phyloP scores from a whole-genome alignment of 2,113 vertebrate species.

The Hydrochoerus hydrochaeris region DNA sequence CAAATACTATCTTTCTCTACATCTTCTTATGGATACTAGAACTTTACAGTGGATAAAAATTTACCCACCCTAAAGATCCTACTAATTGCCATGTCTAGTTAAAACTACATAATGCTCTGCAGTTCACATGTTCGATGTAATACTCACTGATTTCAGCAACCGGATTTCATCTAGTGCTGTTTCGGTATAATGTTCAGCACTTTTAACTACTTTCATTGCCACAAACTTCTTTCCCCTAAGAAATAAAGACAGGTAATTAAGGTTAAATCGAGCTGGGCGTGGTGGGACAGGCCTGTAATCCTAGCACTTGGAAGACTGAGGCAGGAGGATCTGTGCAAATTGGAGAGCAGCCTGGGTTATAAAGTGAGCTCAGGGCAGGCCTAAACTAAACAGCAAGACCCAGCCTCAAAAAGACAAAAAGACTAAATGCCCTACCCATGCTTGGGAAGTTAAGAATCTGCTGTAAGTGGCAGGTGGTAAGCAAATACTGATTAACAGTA shows the following conservation, averaged over 20 bases:
- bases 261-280: not conserved
- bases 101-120: not conserved
- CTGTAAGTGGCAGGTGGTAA: not conserved
- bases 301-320: too few species aligned
- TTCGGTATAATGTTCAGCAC: constrained; percentile 99
- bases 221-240: constrained; percentile 95
- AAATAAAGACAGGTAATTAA: constrained; percentile 66
- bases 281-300: too few species aligned
- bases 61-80: not conserved
- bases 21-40: not conserved
- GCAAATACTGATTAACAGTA: not conserved
- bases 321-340: too few species aligned
- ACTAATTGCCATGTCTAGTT: not conserved
- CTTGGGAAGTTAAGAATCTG: constrained; percentile 10
- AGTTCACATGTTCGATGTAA: not conserved
- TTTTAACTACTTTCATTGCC: constrained; percentile 99
- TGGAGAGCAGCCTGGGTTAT: too few species aligned
- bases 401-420: not conserved
- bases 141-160: constrained; percentile 94
- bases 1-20: not conserved
- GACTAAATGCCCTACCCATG: constrained; percentile 25
- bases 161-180: constrained; percentile 98
- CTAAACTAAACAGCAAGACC: too few species aligned
- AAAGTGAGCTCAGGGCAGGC: too few species aligned
- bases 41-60: not conserved